Evolutionary conservation across 2,113 vertebrate genomes (phyloP).

Genomic region (Corvus moneduloides): DNA sequence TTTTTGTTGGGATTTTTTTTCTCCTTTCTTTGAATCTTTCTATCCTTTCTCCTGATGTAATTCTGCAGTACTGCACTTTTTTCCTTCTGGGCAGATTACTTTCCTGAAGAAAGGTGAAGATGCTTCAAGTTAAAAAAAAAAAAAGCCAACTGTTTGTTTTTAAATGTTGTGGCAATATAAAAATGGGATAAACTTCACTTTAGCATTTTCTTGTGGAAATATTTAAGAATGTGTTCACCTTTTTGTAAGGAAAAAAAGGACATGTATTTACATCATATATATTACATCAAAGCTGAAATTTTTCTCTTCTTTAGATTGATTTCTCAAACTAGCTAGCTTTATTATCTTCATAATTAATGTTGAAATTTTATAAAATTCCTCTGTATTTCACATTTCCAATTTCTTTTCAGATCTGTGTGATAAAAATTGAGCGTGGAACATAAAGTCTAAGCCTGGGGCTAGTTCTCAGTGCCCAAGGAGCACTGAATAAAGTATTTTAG

Average conservation of each 20-base stretch:
- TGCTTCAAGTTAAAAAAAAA: not conserved
- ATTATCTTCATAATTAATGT: not conserved
- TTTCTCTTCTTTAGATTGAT: not conserved
- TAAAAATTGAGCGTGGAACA: accelerated
- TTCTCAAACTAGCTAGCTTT: not conserved
- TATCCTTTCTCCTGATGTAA: not conserved
- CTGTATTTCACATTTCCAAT: not conserved
- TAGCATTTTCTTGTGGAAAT: not conserved
- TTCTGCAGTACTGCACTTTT: not conserved
- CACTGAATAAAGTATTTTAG: not conserved
- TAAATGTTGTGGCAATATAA: not conserved
- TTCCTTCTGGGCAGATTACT: not conserved
- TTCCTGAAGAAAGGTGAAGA: not conserved
- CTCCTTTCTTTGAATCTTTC: not conserved
- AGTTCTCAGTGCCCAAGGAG: not conserved
- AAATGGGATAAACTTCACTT: not conserved
- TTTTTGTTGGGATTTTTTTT: not conserved
- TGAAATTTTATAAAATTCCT: not conserved
- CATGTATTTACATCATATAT: not conserved
- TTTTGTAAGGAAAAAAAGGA: not conserved
- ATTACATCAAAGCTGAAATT: not conserved
- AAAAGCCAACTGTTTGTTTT: not conserved
- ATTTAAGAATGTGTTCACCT: not conserved
- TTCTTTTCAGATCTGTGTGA: not conserved
- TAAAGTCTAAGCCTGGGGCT: not conserved